phyloP scores from a whole-genome alignment of 30 jellyfish, hydroid and myxozoan genomes.

The Aurelia coerulea region DNA sequence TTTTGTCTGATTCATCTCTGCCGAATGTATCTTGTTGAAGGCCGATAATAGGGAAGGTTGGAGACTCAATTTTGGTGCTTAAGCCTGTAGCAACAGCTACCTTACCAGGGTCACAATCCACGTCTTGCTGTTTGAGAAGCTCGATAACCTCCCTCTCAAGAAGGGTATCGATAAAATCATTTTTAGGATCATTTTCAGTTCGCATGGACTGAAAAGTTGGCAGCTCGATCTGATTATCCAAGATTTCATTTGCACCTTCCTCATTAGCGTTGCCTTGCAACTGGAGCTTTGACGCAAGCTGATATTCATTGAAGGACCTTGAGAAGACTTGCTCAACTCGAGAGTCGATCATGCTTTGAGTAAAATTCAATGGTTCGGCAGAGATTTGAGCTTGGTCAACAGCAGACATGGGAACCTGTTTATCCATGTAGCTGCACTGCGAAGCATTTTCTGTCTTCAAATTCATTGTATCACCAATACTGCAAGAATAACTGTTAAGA shows the following conservation, averaged over 20 bases:
- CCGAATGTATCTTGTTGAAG: neutral
- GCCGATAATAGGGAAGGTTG: neutral
- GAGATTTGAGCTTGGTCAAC: neutral
- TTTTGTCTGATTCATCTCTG: neutral
- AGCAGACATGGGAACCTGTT: neutral
- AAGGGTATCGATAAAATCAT: slow-evolving; percentile 28
- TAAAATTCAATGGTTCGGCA: slow-evolving; percentile 46
- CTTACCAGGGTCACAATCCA: neutral
- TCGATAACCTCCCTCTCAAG: slow-evolving; percentile 57
- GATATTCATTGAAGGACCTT: slow-evolving; percentile 41
- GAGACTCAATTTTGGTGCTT: neutral
- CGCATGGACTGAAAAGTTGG: neutral
- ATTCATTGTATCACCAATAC: neutral
- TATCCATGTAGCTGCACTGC: neutral
- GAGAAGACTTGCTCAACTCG: slow-evolving; percentile 72
- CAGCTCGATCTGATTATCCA: neutral
- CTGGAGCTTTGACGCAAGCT: slow-evolving; percentile 40
- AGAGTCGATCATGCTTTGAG: slow-evolving; percentile 48
- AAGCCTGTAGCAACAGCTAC: neutral
- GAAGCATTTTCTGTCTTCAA: neutral
- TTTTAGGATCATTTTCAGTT: neutral
- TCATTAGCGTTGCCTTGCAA: neutral
- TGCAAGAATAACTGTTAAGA: neutral
- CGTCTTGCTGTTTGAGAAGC: slow-evolving; percentile 9
- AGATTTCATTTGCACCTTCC: neutral